Conservation (phyloP, 2,113 vertebrate species). For the Tenebrosternarchus preto region DNA sequence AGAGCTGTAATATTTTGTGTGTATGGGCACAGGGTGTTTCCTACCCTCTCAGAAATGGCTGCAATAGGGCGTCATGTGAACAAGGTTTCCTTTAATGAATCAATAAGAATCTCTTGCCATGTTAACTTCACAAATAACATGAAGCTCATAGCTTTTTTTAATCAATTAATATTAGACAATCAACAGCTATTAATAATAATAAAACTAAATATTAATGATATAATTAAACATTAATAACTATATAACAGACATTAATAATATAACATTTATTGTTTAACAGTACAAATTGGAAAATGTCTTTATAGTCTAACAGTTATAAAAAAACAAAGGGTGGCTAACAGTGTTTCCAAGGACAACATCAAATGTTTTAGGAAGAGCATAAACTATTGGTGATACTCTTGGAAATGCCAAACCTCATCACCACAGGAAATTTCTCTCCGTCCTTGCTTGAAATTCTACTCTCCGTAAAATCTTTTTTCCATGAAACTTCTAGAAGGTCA, state of each 20-base stretch:
- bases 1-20: not conserved
- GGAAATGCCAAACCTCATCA: not conserved
- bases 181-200: not conserved
- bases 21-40: not conserved
- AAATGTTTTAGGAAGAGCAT: not conserved
- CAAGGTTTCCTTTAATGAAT: not conserved
- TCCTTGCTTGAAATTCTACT: not conserved
- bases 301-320: not conserved
- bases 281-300: not conserved
- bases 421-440: not conserved
- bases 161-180: not conserved
- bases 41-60: too few species aligned
- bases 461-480: not conserved
- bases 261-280: too few species aligned
- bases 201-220: too few species aligned
- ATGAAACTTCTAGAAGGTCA: not conserved
- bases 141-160: not conserved
- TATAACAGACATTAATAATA: too few species aligned
- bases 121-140: not conserved
- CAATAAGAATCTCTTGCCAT: not conserved
- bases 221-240: too few species aligned
- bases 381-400: not conserved
- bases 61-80: not conserved
- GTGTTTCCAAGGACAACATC: not conserved
- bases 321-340: not conserved